Base-by-base conservation (phyloP, 2,113 vertebrate genomes). In the Pteronura brasiliensis region DNA sequence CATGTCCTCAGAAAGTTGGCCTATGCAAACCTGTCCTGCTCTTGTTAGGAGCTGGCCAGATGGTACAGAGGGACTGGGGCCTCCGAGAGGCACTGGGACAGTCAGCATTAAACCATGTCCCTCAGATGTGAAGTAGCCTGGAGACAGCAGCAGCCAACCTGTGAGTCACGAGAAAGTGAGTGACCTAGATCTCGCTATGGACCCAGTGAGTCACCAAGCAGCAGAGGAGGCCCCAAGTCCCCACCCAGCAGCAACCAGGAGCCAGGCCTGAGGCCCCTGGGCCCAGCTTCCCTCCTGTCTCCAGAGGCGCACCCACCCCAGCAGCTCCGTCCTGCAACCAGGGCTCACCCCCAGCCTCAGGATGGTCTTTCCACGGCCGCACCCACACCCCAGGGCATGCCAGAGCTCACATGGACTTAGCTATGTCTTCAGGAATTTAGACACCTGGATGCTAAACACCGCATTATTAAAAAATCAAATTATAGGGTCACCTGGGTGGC, bases 181-280 rank as follows among this genome's bases (percentile, higher is more conserved):
- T 14, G 44, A 31, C 18, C 80, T 15, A 72, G 82, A 52, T 29
- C 88, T n/a, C 4, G 11, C 88, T 7, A 1, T 6, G 52, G 83
- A 36, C 49, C 12, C 81, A 39, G 20, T 81, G 92, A 97, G 74
- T 95, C 96, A 72, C 39, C 39, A 5, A 17, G 47, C 39, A 36
- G 27, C 31, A 1, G 29, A 36, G n/a, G 52, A 44, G 39, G 69
- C 21, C 57, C 39, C 7, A 13, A 23, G 77, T n/a, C 63, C 44
- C 42, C 61, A 5, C 23, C 67, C 79, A 7, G 52, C 55, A 42
- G 67, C n/a, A 10, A 17, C 34, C 4, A 0, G 25, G 42, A 49
- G 23, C 18, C 52, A 31, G 39, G n/a, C 20, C 7, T 47, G 52
- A 39, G 42, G 57, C 52, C 52, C n/a, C 20, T 0, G 0, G 1